Evolutionary conservation across 2,797 vertebrate genomes (phyloP).

Genomic region (Harpagifer antarcticus): DNA sequence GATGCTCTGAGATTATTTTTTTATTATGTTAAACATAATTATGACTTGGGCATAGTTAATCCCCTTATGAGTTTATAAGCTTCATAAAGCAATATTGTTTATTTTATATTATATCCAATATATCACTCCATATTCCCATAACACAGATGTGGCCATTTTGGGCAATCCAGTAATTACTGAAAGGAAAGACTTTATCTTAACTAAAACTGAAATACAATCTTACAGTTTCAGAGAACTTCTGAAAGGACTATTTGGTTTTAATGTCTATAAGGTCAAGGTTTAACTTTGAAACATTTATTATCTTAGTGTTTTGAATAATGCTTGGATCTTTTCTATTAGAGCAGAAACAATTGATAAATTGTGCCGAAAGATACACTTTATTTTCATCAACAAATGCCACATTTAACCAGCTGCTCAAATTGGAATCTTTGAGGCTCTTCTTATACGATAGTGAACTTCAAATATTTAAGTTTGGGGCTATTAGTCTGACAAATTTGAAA

Average conservation of each 20-base stretch:
- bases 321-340: neutral
- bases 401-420: neutral
- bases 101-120: neutral
- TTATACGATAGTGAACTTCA: neutral
- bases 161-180: neutral
- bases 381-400: neutral
- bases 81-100: neutral
- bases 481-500: neutral
- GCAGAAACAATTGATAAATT: slow-evolving; percentile 1
- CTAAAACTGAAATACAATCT: neutral
- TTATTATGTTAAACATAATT: neutral
- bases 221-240: neutral
- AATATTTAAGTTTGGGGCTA: neutral
- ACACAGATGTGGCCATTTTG: neutral
- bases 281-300: neutral
- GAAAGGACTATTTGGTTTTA: neutral
- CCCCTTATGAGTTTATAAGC: neutral
- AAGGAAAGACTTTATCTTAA: neutral
- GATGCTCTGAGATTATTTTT: too few species aligned
- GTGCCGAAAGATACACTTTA: neutral
- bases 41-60: neutral
- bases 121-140: neutral
- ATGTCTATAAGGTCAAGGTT: neutral
- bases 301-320: neutral
- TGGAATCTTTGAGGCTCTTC: neutral